Evolutionary conservation across 2,113 vertebrate species (phyloP).

Genomic region (Archocentrus centrarchus): DNA sequence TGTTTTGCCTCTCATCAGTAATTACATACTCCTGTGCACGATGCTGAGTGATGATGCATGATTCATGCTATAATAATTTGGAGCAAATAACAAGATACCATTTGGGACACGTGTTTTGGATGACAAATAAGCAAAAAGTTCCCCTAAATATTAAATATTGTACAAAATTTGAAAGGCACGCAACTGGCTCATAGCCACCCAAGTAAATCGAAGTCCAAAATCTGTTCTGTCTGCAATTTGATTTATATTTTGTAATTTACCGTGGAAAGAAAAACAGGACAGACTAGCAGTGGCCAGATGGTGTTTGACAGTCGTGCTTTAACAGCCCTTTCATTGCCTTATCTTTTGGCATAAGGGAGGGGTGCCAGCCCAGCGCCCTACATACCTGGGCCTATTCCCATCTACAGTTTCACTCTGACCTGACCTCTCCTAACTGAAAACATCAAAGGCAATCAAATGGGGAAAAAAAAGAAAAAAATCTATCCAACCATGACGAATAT

Average conservation of each 20-base stretch:
- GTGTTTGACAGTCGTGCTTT: slow-evolving; percentile 55
- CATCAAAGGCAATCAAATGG: slow-evolving; percentile 67
- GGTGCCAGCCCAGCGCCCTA: slow-evolving; percentile 47
- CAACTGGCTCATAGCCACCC: slow-evolving; percentile 18
- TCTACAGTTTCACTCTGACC: slow-evolving; percentile 42
- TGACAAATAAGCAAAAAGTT: not conserved
- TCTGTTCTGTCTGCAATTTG: slow-evolving; percentile 23
- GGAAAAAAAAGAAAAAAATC: not conserved
- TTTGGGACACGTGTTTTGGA: slow-evolving; percentile 5
- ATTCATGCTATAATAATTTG: slow-evolving; percentile 33
- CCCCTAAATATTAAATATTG: slow-evolving; percentile 25
- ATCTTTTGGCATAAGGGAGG: slow-evolving; percentile 55
- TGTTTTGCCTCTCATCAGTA: slow-evolving; percentile 40
- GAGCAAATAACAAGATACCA: slow-evolving; percentile 43
- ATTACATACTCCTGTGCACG: slow-evolving; percentile 32
- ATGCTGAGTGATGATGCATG: slow-evolving; percentile 27
- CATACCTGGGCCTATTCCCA: slow-evolving; percentile 60
- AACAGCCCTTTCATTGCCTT: slow-evolving; percentile 54
- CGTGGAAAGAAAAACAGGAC: slow-evolving; percentile 29
- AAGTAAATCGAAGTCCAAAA: slow-evolving; percentile 39
- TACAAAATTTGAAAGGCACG: slow-evolving; percentile 30
- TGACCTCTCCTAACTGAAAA: slow-evolving; percentile 63
- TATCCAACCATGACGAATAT: slow-evolving; percentile 31
- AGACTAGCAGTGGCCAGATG: slow-evolving; percentile 58
- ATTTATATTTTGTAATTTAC: slow-evolving; percentile 66